phyloP scores from a whole-genome alignment of 2,113 vertebrate genomes.

The Oncorhynchus mykiss region DNA sequence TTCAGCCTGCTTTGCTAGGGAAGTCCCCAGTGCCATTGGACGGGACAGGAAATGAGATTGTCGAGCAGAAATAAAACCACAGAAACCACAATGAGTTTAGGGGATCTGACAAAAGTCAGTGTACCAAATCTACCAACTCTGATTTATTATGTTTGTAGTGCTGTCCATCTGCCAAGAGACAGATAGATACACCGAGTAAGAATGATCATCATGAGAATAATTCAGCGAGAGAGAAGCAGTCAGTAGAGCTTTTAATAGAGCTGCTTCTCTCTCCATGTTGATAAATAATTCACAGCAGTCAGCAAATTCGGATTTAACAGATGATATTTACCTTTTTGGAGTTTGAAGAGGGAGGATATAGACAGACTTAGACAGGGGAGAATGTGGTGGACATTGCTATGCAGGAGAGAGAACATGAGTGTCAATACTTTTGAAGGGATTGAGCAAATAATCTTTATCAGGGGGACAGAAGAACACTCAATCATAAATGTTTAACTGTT shows the following conservation, averaged over 20 bases:
- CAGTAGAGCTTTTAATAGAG: slow-evolving; percentile 67
- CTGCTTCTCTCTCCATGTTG: slow-evolving; percentile 43
- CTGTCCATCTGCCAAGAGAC: slow-evolving; percentile 2
- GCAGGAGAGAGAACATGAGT: slow-evolving; percentile 34
- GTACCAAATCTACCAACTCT: neutral
- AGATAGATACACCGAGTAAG: slow-evolving; percentile 20
- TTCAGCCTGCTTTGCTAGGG: neutral
- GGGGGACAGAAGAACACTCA: slow-evolving; percentile 52
- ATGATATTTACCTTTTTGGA: slow-evolving; percentile 67
- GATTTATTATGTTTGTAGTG: no score
- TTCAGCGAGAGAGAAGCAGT: slow-evolving; percentile 47
- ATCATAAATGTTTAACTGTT: slow-evolving; percentile 34
- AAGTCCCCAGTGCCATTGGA: neutral
- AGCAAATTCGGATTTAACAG: slow-evolving; percentile 62
- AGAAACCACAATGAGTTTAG: neutral
- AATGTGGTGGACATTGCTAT: slow-evolving; percentile 5
- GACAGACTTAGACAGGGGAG: neutral
- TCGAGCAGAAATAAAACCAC: no score
- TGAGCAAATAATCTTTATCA: slow-evolving; percentile 60
- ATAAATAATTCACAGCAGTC: slow-evolving; percentile 66
- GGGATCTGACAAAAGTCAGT: neutral
- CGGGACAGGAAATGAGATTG: neutral
- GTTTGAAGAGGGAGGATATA: neutral
- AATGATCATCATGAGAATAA: slow-evolving; percentile 50
- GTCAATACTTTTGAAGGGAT: slow-evolving; percentile 46